Percentiles rank a stretch among this genome's conserved stretches.
Evolutionary conservation across 1,140 invertebrate genomes (phyloP).

Genomic region (Aphidius gifuensis): DNA sequence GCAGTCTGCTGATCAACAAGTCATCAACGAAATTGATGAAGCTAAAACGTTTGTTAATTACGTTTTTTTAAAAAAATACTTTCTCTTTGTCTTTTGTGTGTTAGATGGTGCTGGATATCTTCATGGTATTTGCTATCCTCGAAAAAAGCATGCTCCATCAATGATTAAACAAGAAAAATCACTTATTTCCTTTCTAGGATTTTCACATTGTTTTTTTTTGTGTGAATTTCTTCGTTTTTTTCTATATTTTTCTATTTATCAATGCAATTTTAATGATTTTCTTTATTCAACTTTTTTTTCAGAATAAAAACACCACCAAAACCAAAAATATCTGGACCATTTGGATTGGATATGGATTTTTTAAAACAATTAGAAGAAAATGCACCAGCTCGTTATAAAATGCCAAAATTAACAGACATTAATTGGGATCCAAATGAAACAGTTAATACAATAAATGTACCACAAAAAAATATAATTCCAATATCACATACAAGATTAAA

Average conservation of each 20-base stretch:
- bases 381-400: slow-evolving; percentile 45
- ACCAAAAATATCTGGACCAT: slow-evolving; percentile 62
- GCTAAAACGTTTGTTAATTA: not conserved
- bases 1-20: too few species aligned
- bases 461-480: slow-evolving; percentile 43
- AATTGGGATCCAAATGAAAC: slow-evolving; percentile 47
- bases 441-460: slow-evolving; percentile 33
- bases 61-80: slow-evolving; percentile 9
- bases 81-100: too few species aligned
- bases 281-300: not conserved
- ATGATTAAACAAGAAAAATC: too few species aligned
- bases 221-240: not conserved
- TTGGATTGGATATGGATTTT: slow-evolving; percentile 67
- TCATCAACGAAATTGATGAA: too few species aligned
- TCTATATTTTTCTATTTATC: not conserved
- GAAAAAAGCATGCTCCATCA: too few species aligned
- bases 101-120: too few species aligned
- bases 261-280: not conserved
- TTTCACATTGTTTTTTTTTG: too few species aligned
- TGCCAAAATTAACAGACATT: slow-evolving; percentile 55
- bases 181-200: too few species aligned
- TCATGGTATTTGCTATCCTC: too few species aligned
- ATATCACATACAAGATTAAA: slow-evolving; percentile 56
- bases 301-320: slow-evolving; percentile 35
- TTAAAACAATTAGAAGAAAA: slow-evolving; percentile 60